Percentiles rank a stretch among this genome's conserved stretches.
phyloP scores from a whole-genome alignment of 2,797 vertebrate genomes.

The Carapus acus region DNA sequence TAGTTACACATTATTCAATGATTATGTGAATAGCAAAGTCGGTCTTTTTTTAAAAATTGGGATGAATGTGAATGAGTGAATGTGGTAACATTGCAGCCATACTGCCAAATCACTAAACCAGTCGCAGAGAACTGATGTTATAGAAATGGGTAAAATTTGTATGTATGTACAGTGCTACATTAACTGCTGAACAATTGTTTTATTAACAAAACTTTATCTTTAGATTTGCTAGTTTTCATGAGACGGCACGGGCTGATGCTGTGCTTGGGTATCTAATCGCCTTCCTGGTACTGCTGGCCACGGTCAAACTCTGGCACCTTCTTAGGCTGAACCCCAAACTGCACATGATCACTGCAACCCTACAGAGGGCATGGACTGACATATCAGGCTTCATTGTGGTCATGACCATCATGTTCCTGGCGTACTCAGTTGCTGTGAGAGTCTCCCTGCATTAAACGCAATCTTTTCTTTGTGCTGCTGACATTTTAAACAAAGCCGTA shows the following conservation, averaged over 20 bases:
- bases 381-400: conserved; percentile 89
- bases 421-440: conserved; percentile 88
- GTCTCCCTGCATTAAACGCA: conserved; percentile 50
- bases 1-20: too few species aligned
- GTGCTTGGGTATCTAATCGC: conserved; percentile 89
- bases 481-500: too few species aligned
- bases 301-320: conserved; percentile 93
- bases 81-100: too few species aligned
- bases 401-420: conserved; percentile 87
- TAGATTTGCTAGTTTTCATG: conserved; percentile 85
- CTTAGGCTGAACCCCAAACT: conserved; percentile 91
- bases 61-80: too few species aligned
- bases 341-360: conserved; percentile 89
- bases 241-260: conserved; percentile 84
- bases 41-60: too few species aligned
- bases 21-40: too few species aligned
- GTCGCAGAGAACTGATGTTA: too few species aligned
- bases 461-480: conserved; percentile 13
- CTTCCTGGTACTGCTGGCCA: conserved; percentile 89
- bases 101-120: too few species aligned
- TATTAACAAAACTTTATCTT: conserved; percentile 20
- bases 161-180: too few species aligned
- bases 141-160: too few species aligned
- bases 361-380: conserved; percentile 87
- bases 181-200: too few species aligned